phyloP scores from a whole-genome alignment of 2,113 vertebrate genomes.

The Gulo gulo region DNA sequence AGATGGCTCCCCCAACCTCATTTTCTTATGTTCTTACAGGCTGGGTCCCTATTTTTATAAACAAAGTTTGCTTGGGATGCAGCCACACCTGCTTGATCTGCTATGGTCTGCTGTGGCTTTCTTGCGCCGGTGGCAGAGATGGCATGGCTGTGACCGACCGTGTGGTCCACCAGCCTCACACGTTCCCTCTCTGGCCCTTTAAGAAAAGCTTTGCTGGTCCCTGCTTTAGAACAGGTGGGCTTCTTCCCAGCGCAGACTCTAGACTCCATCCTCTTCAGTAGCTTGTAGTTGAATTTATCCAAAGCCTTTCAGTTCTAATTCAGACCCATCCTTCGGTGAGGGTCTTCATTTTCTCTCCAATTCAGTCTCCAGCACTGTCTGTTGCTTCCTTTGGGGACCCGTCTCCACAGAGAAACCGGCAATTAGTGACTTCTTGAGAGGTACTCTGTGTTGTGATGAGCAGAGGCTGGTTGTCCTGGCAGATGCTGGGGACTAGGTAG shows the following conservation, averaged over 20 bases:
- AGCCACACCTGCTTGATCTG: background rate
- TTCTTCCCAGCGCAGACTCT: background rate
- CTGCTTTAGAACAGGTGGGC: background rate
- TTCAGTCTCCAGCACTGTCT: background rate
- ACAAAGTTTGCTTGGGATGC: background rate
- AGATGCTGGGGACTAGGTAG: background rate
- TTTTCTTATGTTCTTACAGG: background rate
- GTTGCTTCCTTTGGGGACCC: background rate
- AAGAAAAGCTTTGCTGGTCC: background rate
- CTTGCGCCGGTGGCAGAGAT: background rate
- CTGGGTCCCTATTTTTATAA: background rate
- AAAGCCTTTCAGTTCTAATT: background rate
- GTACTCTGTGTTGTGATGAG: background rate
- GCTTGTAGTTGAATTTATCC: background rate
- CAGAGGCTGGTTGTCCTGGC: background rate
- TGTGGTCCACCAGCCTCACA: background rate
- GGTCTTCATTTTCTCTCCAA: background rate
- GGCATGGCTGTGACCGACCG: fast-evolving
- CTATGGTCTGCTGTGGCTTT: background rate
- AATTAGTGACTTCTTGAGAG: background rate
- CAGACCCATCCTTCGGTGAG: background rate
- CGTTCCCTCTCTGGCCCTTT: background rate
- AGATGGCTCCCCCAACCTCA: background rate
- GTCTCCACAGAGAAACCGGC: background rate
- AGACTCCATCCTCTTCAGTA: background rate